Evolutionary conservation across 2,113 vertebrate genomes (phyloP), one percentile per base, ranked within the genome.

Genomic region (Shinisaurus crocodilurus): DNA sequence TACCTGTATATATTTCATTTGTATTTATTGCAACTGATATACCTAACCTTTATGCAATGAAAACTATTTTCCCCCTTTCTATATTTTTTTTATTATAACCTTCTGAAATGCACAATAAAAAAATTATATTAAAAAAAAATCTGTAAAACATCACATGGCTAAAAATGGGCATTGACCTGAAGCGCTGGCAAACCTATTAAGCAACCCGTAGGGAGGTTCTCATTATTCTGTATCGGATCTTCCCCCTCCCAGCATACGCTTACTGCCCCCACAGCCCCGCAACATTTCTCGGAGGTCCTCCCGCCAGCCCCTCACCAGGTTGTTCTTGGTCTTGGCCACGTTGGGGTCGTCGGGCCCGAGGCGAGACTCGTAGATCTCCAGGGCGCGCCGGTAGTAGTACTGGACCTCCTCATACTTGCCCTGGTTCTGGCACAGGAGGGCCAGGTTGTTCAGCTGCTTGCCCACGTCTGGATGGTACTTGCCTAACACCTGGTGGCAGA

Each of bases 241-340:
- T 37, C 15, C 70, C 34, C 34, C 10, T 16, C 70, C 5, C 60
- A 23, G 60, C 60, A 15, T 65, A 29, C 5, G 5, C 57, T 40
- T 29, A 10, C 60, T 23, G 60, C 2, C 57, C n/a, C 25, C 20
- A 6, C 40, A 15, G 25, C 75, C 40, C 23, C 1, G 54, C 54
- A 54, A 23, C 4, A 0, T 40, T 29, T 50, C 15, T 23, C 3
- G 20, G 20, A 10, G 32, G 27, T 32, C 3, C 60, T 16, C 70
- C 50, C 12, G 7, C 4, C 40, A 29, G 5, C 72, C 43, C 40
- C 85, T 89, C 69, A 97, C 96, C 96, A 97, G 91, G 88, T 97
- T 97, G 85, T 98, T 98, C 97, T 99, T 99, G 92, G 98, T 98
- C 95, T 98, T 98, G 94, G 98, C 98, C 87, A 98, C 96, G 1